Evolutionary conservation across 2,113 vertebrate genomes (phyloP).

Genomic region (Physeter macrocephalus): DNA sequence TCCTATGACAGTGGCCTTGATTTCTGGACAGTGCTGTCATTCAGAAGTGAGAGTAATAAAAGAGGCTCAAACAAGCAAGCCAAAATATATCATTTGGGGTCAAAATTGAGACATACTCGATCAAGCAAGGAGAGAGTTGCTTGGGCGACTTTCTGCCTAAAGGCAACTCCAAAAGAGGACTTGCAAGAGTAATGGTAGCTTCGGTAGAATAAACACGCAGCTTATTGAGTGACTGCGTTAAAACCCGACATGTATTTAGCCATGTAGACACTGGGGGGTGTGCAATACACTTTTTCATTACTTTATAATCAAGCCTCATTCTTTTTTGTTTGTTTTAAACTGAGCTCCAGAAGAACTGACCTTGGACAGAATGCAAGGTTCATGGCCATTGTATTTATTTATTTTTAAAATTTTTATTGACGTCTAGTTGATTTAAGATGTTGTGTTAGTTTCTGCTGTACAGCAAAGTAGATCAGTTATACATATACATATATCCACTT

Average conservation of each 20-base stretch:
- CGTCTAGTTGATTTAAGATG: not conserved
- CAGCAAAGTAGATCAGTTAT: not conserved
- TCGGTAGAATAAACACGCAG: not conserved
- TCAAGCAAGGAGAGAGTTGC: not conserved
- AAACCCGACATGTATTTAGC: not conserved
- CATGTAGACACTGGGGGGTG: not conserved
- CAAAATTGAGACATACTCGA: not conserved
- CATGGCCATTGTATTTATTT: not conserved
- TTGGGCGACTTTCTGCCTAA: not conserved
- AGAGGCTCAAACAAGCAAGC: not conserved
- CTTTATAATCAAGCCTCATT: not conserved
- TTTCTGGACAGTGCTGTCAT: not conserved
- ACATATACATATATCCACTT: not conserved
- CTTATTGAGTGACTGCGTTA: not conserved
- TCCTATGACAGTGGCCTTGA: conserved; percentile 36
- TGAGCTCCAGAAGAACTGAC: not conserved
- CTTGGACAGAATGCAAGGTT: not conserved
- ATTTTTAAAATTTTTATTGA: not conserved
- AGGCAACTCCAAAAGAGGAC: not conserved
- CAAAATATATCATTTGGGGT: not conserved
- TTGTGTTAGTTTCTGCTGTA: not conserved
- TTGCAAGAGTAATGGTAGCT: not conserved
- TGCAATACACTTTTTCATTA: not conserved
- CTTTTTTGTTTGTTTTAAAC: not conserved
- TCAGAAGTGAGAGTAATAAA: not conserved